A percentile compares a stretch with the other conserved stretches of the same genome.
These are phyloP conservation scores for Lucilia cuprina DNA, from an alignment of 1,140 invertebrate species.

Conservation along the genomic window DNA sequence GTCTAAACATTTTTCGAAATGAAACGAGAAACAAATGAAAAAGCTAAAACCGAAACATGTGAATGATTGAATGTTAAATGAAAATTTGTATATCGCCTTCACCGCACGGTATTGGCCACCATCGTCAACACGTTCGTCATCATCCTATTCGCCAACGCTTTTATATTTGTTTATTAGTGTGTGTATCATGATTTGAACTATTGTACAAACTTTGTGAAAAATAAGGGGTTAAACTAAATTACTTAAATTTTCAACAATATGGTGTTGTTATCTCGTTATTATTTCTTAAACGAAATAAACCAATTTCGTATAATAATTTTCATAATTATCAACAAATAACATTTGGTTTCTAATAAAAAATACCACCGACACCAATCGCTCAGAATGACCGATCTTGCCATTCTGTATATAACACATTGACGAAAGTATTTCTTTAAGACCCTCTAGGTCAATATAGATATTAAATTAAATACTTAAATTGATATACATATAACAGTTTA, in stretches of 20 bases:
- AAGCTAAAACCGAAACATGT: not conserved
- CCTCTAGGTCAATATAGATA: too few species aligned
- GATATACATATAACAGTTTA: too few species aligned
- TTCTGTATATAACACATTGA: too few species aligned
- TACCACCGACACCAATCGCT: too few species aligned
- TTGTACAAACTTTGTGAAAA: not conserved
- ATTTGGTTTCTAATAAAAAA: constrained; percentile 5
- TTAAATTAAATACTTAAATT: too few species aligned
- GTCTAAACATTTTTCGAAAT: not conserved
- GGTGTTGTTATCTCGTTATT: not conserved
- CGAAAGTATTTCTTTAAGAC: too few species aligned
- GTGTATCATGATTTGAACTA: not conserved
- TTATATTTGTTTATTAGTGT: too few species aligned
- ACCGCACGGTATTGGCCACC: constrained; percentile 15
- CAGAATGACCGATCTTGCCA: too few species aligned
- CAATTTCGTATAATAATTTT: not conserved
- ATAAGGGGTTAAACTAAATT: constrained; percentile 18
- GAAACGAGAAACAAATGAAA: not conserved
- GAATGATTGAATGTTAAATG: constrained; percentile 22
- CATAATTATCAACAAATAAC: constrained; percentile 21
- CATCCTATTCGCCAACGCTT: not conserved
- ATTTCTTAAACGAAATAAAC: not conserved
- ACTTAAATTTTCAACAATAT: not conserved
- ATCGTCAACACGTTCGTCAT: not conserved
- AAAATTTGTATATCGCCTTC: not conserved